Conservation (phyloP, 2,113 vertebrate genomes). For the Actenoides hombroni region DNA sequence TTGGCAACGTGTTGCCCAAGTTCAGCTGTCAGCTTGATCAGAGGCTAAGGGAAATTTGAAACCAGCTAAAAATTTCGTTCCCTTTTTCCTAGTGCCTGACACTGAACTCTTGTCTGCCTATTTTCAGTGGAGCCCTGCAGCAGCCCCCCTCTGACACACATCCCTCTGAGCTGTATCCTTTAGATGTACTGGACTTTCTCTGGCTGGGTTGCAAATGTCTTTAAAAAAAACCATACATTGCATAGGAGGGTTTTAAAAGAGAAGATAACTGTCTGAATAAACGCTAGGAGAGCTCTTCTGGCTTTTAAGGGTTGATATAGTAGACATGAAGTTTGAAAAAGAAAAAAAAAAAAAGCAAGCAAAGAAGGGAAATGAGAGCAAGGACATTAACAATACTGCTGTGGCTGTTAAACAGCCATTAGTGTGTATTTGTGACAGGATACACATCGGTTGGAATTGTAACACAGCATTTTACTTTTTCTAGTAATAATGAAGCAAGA, state of each 20-base stretch:
- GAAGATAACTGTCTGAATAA: not conserved
- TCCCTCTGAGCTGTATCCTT: not conserved
- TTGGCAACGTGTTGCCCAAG: not conserved
- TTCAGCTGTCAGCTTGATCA: not conserved
- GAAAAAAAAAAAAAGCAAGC: not conserved
- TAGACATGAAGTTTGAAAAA: not conserved
- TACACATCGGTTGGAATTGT: not conserved
- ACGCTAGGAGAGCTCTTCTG: not conserved
- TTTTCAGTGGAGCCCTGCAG: not conserved
- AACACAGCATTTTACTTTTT: constrained; percentile 26
- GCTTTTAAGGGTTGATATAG: not conserved
- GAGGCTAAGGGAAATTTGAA: not conserved
- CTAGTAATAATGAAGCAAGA: constrained; percentile 94
- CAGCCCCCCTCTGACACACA: not conserved
- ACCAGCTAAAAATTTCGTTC: not conserved
- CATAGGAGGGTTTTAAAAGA: not conserved
- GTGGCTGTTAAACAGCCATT: not conserved
- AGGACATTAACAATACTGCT: not conserved
- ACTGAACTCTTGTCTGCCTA: not conserved
- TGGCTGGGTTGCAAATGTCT: not conserved
- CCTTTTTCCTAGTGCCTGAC: accelerated
- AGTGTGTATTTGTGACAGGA: not conserved
- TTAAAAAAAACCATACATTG: not conserved
- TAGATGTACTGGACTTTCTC: not conserved
- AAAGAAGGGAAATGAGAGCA: not conserved